phyloP scores from a whole-genome alignment of 2,113 vertebrate genomes.

The Heterochromis multidens region DNA sequence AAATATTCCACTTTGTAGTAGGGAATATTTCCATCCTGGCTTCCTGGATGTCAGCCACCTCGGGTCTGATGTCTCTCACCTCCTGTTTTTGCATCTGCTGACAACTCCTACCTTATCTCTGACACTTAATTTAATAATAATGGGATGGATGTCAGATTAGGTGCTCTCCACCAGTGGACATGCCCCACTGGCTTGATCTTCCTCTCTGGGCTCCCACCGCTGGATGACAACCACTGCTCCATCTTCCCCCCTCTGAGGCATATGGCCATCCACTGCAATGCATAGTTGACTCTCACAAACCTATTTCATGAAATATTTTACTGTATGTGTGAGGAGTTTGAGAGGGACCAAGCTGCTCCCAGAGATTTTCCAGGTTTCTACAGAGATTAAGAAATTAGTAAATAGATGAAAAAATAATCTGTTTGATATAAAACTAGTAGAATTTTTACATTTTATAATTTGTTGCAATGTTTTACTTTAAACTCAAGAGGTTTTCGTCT shows the following conservation, averaged over 20 bases:
- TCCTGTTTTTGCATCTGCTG: constrained; percentile 18
- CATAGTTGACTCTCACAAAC: not conserved
- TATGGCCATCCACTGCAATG: not conserved
- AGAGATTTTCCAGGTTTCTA: not conserved
- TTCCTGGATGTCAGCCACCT: constrained; percentile 3
- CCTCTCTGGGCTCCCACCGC: not conserved
- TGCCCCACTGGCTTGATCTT: not conserved
- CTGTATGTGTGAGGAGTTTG: not conserved
- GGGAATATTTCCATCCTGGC: constrained; percentile 8
- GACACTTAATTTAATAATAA: constrained; percentile 50
- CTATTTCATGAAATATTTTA: not conserved
- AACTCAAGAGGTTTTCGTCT: not conserved
- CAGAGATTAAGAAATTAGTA: not conserved
- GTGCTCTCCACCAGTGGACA: not conserved
- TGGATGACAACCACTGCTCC: not conserved
- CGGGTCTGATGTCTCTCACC: constrained; percentile 9
- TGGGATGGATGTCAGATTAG: constrained; percentile 27
- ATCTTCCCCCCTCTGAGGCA: not conserved
- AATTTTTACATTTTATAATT: not conserved
- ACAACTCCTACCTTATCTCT: constrained; percentile 11
- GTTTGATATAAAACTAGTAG: not conserved
- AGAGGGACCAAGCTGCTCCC: not conserved
- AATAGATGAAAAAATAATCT: not conserved
- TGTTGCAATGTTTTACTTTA: not conserved
- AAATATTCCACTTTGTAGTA: not conserved